A percentile compares a stretch with the other conserved stretches of the same genome.
Conservation (phyloP, 2,888 invertebrate genomes). For the Laothoe populi region DNA sequence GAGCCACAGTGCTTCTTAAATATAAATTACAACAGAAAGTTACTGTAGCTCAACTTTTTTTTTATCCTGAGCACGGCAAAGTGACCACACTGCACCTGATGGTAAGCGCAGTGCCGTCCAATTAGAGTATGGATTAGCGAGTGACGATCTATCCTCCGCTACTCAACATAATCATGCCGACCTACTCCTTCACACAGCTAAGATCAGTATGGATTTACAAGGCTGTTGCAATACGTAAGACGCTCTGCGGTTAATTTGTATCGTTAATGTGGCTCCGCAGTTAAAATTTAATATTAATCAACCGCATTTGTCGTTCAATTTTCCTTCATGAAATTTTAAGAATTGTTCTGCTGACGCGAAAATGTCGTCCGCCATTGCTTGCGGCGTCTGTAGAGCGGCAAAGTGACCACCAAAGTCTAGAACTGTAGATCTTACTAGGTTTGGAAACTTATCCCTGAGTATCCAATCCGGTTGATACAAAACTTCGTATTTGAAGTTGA, state of each 20-base stretch:
- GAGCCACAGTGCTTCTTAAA: background rate
- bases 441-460: constrained; percentile 85
- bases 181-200: too few relatives aligned
- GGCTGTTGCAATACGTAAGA: too few relatives aligned
- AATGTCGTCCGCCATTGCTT: constrained; percentile 87
- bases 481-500: constrained; percentile 90
- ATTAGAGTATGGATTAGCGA: too few relatives aligned
- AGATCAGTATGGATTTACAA: too few relatives aligned
- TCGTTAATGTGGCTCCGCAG: background rate
- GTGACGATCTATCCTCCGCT: too few relatives aligned
- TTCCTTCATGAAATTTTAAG: constrained; percentile 50
- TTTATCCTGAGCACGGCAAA: too few relatives aligned
- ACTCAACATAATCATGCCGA: too few relatives aligned
- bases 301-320: constrained; percentile 30
- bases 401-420: constrained; percentile 92
- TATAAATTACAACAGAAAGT: too few relatives aligned
- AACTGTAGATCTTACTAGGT: constrained; percentile 88
- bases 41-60: too few relatives aligned
- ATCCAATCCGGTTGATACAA: constrained; percentile 86
- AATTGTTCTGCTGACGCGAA: constrained; percentile 60
- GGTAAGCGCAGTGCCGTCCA: too few relatives aligned
- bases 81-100: too few relatives aligned
- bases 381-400: constrained; percentile 91
- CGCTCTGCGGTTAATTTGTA: too few relatives aligned
- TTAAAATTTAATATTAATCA: constrained; percentile 24